Conservation (phyloP, 92 coral and sea anemone species). For the Zoanthus gigantus region DNA sequence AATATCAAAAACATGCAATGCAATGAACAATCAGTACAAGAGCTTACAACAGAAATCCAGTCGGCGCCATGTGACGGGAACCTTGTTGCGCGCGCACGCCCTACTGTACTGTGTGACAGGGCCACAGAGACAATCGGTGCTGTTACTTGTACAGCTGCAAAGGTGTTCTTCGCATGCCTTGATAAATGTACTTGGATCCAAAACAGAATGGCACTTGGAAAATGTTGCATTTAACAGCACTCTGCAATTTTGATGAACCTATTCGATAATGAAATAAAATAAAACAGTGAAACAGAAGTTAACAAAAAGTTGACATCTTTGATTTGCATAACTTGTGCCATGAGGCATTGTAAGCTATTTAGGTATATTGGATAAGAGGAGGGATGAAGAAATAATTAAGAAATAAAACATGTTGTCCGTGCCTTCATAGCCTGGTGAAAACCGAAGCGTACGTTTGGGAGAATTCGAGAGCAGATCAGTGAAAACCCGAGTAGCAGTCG, state of each 20-base stretch:
- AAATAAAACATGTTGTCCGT: no score
- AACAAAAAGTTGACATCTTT: no score
- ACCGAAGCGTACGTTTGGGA: no score
- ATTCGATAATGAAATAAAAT: not conserved
- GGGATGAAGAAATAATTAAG: no score
- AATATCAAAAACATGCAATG: not conserved
- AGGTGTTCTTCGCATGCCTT: slow-evolving; percentile 84
- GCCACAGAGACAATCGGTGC: slow-evolving; percentile 66
- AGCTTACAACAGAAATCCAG: slow-evolving; percentile 82
- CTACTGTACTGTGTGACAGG: slow-evolving; percentile 89
- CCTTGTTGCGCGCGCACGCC: slow-evolving; percentile 84
- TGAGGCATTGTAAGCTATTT: no score
- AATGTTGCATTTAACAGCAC: slow-evolving; percentile 67
- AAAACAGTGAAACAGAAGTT: no score
- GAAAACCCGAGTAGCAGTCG: no score
- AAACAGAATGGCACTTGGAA: slow-evolving; percentile 68
- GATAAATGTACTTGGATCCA: slow-evolving; percentile 81
- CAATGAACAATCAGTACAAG: not conserved
- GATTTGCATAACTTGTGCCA: no score
- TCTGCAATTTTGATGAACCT: slow-evolving; percentile 61
- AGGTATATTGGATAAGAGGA: no score
- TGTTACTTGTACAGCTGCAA: slow-evolving; percentile 69
- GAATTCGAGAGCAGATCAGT: no score
- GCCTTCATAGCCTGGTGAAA: no score
- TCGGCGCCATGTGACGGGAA: slow-evolving; percentile 76